Base-by-base conservation (phyloP, 2,113 vertebrate genomes). In the Chaetorhynchus papuensis region DNA sequence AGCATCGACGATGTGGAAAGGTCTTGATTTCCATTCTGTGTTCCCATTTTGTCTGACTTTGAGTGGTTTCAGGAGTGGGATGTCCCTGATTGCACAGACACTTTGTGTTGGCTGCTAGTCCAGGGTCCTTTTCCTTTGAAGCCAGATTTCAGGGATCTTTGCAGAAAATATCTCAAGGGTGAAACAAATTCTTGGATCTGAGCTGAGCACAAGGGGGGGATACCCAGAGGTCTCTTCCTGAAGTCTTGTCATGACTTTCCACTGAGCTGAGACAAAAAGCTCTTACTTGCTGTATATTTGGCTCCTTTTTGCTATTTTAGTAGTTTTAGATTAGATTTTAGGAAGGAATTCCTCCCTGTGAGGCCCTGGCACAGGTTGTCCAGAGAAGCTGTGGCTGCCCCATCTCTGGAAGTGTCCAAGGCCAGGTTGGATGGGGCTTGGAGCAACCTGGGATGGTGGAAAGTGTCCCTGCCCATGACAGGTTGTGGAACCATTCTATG, bases 371-470 rank as follows among this genome's bases (percentile, higher is more conserved):
- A 20, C 63, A 54, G 47, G 11, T 1, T 30, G 5, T 7, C 45
- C 53, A 82, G n/a, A 18, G 69, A 24, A 82, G n/a, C 21, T 69
- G 39, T 68, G 61, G 41, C 17, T 68, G 53, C 8, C 21, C 41
- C 47, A 61, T 69, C 45, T 24, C n/a, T 83, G 54, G 24, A 19
- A 31, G 24, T 35, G n/a, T 31, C 28, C 54, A 54, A 61, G 35
- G 4, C n/a, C 5, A 12, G 26, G 4, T 0, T 89, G 54, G 54
- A 23, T 0, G 0, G 41, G 17, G n/a, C 5, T 76, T 41, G 30
- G 61, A 76, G 41, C 26, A 61, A 0, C 21, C 10, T 53, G 47
- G 19, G 10, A 11, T 5, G 33, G 3, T 45, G 54, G 15, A 16
- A 53, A 21, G 3, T 68, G 37, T 27, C 44, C 60, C 16, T 68